Evolutionary conservation across 2,888 invertebrate species (phyloP).

Genomic region (Drosophila emarginata): DNA sequence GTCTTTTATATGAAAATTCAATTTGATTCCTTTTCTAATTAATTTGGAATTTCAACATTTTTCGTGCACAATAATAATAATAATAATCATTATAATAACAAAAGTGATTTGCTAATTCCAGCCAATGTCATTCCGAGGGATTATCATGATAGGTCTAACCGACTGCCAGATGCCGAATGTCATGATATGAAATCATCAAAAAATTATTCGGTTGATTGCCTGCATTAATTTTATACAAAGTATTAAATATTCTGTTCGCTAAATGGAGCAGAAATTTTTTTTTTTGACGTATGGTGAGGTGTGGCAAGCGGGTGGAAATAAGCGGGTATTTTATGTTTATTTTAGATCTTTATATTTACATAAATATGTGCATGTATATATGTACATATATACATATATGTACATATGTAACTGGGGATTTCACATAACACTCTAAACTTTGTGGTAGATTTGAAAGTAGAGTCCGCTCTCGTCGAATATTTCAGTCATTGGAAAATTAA

Average conservation of each 20-base stretch:
- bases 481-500: not conserved
- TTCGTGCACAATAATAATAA: not conserved
- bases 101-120: slow-evolving; percentile 1
- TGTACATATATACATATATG: not conserved
- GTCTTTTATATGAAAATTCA: slow-evolving; percentile 3
- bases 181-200: not conserved
- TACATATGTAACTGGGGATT: not conserved
- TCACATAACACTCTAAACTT: not conserved
- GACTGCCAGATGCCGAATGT: slow-evolving; percentile 5
- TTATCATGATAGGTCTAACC: slow-evolving; percentile 1
- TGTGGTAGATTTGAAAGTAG: not conserved
- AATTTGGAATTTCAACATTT: slow-evolving; percentile 2
- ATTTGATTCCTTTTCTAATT: slow-evolving; percentile 2
- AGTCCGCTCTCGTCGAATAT: not conserved
- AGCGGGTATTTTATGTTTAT: not conserved
- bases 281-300: not conserved
- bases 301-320: not conserved
- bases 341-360: slow-evolving; percentile 4
- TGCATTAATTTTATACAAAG: slow-evolving; percentile 1
- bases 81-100: not conserved
- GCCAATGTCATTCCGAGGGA: not conserved
- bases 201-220: slow-evolving; percentile 3
- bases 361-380: not conserved
- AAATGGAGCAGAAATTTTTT: slow-evolving; percentile 2
- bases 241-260: slow-evolving; percentile 2